phyloP scores from a whole-genome alignment of 1,140 invertebrate genomes.

The Chelonus insularis region DNA sequence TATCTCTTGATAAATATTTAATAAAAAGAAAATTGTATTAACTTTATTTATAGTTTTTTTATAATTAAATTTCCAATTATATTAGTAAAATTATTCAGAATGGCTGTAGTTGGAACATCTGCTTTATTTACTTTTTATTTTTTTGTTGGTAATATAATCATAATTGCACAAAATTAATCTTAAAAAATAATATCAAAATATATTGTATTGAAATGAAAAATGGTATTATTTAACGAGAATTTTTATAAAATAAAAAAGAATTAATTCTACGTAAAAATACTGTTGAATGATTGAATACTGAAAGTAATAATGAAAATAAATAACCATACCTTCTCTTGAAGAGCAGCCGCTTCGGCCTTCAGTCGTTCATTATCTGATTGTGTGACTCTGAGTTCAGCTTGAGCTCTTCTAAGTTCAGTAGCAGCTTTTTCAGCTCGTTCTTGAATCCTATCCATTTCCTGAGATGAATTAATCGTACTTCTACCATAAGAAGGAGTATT shows the following conservation, averaged over 20 bases:
- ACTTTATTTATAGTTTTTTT: too few species aligned
- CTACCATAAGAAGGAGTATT: conserved; percentile 74
- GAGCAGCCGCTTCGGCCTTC: conserved; percentile 75
- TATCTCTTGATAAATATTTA: too few species aligned
- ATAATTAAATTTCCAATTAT: too few species aligned
- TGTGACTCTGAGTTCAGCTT: conserved; percentile 83
- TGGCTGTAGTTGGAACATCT: too few species aligned
- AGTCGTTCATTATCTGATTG: conserved; percentile 85
- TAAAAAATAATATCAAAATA: too few species aligned
- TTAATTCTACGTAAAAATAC: not conserved
- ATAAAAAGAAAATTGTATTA: too few species aligned
- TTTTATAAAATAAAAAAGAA: not conserved
- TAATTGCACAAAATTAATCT: too few species aligned
- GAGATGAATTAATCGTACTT: conserved; percentile 72
- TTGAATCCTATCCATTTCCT: conserved; percentile 81
- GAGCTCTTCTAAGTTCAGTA: conserved; percentile 80
- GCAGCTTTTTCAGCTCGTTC: conserved; percentile 85
- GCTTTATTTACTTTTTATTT: too few species aligned
- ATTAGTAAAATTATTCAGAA: too few species aligned
- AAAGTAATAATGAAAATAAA: not conserved
- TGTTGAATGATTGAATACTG: not conserved
- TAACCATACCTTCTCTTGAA: conserved; percentile 77
- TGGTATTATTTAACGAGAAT: too few species aligned
- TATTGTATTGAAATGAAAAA: too few species aligned
- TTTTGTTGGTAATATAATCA: too few species aligned